These are phyloP conservation scores for Zeuzera pyrina DNA, from an alignment of 2,888 invertebrate species.

Conservation along the genomic window DNA sequence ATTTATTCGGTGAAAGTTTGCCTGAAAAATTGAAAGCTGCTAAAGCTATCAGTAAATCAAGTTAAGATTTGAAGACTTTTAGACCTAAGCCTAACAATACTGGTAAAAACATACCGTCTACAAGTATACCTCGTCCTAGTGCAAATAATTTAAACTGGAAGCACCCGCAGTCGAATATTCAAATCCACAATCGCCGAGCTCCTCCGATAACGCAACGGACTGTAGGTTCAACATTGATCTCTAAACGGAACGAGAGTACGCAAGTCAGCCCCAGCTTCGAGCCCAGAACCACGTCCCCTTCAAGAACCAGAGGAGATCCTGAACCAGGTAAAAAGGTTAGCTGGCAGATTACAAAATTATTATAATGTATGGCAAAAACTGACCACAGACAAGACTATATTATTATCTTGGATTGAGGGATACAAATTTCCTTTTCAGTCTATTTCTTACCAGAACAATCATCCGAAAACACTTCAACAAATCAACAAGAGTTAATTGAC, in stretches of 20 bases:
- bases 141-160: neutral
- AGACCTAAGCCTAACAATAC: neutral
- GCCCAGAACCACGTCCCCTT: neutral
- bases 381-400: no score
- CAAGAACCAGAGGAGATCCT: neutral
- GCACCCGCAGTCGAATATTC: neutral
- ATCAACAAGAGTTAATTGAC: no score
- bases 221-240: neutral
- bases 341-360: neutral
- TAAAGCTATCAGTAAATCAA: neutral
- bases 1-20: neutral
- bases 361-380: no score
- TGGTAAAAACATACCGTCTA: neutral
- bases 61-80: neutral
- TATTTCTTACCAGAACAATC: no score
- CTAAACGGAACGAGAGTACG: neutral
- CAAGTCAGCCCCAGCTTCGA: no score
- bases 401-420: no score
- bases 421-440: no score
- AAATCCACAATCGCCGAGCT: neutral
- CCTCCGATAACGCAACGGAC: neutral
- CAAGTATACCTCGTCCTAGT: no score
- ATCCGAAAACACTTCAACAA: no score
- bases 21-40: neutral
- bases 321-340: neutral